A percentile compares a stretch with the other conserved stretches of the same genome.
Conservation (phyloP, 2,113 vertebrate genomes). For the Entomyzon cyanotis region DNA sequence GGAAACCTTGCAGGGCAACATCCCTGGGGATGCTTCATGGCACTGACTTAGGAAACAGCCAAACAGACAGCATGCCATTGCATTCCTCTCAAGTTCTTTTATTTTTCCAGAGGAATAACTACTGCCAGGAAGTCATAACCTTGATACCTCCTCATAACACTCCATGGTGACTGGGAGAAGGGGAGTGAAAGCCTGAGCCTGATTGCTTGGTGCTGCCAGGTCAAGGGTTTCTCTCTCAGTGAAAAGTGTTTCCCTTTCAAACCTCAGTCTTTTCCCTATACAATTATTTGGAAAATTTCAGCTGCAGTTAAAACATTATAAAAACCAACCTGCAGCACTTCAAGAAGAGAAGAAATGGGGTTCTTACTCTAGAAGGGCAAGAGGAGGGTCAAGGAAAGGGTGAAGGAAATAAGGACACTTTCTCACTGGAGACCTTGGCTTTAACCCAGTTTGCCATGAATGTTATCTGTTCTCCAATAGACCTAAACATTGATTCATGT, state of each 20-base stretch:
- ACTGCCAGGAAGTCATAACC: neutral
- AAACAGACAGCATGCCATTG: neutral
- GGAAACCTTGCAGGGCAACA: neutral
- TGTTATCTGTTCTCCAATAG: neutral
- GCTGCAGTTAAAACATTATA: neutral
- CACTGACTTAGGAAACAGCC: neutral
- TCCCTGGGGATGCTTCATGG: neutral
- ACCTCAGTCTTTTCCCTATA: neutral
- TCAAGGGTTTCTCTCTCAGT: neutral
- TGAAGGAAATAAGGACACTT: neutral
- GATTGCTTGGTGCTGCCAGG: neutral
- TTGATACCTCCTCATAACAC: neutral
- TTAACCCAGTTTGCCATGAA: neutral
- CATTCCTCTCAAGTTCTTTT: neutral
- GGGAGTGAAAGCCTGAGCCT: neutral
- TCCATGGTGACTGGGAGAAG: neutral
- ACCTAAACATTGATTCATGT: neutral
- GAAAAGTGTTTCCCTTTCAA: neutral
- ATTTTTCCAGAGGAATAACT: neutral
- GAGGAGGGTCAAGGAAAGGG: neutral
- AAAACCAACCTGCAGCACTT: neutral
- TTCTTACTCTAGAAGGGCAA: neutral
- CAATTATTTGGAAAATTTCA: neutral
- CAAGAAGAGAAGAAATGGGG: neutral
- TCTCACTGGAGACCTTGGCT: neutral